Evolutionary conservation across 2,113 vertebrate genomes (phyloP), one percentile per base, ranked within the genome.

Genomic region (Poecilia latipinna): DNA sequence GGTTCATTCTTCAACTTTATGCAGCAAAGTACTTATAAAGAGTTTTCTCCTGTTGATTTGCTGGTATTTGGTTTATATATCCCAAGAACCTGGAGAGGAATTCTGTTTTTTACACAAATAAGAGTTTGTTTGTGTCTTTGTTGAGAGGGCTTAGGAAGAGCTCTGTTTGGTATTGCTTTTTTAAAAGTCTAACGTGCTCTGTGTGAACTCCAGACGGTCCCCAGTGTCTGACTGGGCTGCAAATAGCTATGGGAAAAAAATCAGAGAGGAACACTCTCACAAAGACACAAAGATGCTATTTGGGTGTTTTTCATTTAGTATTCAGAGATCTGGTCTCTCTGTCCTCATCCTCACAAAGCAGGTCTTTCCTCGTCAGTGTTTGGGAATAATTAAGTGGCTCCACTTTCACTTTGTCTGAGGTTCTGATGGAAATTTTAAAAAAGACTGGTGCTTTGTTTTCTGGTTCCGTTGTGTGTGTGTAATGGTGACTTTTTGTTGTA

Each of bases 161-260:
- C 68, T 79, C 35, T 77, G 31, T 72, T 48, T 60, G 65, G 72
- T 76, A 4, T 73, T 60, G 57, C 66, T 60, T 39, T 61, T 24
- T 67, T 19, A 29, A 64, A 10, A n/a, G 28, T 68, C 39, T 33
- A 42, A 12, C 66, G 5, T 48, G 65, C 67, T 70, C 66, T 68
- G 70, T 78, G 65, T 80, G 75, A 86, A 82, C 80, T 75, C 68
- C 78, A 88, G 78, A 84, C 82, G 28, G 69, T 83, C 82, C 78
- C 80, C 57, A 73, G 78, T 75, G 87, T 78, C 67, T 78, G 74
- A 76, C 78, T 69, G 79, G 62, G 68, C 81, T 90, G 74, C 71
- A 88, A 86, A 86, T 88, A 90, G 68, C 77, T 75, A 79, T 78
- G 86, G 81, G 85, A 88, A 86, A 37, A 89, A 89, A 81, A 44